Base-by-base conservation (phyloP, 2,113 vertebrate genomes). In the Elephantulus edwardii region DNA sequence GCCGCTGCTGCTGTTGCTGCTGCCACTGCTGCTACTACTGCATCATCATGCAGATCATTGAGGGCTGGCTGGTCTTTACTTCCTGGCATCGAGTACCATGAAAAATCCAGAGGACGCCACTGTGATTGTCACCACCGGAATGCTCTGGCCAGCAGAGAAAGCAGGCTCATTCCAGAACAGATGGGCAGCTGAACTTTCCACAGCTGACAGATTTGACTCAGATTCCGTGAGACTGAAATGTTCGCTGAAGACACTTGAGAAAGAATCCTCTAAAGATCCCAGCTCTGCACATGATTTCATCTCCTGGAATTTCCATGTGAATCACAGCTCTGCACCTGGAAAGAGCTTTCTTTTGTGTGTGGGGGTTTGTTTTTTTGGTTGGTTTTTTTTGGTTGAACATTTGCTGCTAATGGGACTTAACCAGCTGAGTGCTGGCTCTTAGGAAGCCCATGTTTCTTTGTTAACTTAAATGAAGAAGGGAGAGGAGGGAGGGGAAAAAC, bases 301-400 rank as follows among this genome's bases (percentile, higher is more conserved):
- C 91, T 80, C 80, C 74, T 93, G 96, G 95, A 95, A 97, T 97
- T 98, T 97, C 94, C 93, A 91, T 88, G 19, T 96, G 95, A 96
- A 95, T 97, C 96, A 95, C 95, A 93, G 95, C 92, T 94, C 95
- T 95, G 95, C 95, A 97, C 95, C 96, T 96, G 96, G 95, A 96
- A 84, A 89, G 94, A 96, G 82, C 85, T 91, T 92, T 87, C 88
- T 96, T 88, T 79, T 91, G 91, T 95, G 83, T 90, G 78, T 54
- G 42, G 84, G 44, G n/a, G n/a, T 72, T 90, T 95, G 82, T 90
- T 20, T 58, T 20, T 58, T 24, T 20, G n/a, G 48, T 33, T 9
- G 30, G 85, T 95, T 66, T 94, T 91, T 80, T 95, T 96, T 74
- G 86, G 91, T 85, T 94, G 95, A 75, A 95, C 89, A 90, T 95